Evolutionary conservation across 2,888 invertebrate species (phyloP).

Genomic region (Drosophila cognata): DNA sequence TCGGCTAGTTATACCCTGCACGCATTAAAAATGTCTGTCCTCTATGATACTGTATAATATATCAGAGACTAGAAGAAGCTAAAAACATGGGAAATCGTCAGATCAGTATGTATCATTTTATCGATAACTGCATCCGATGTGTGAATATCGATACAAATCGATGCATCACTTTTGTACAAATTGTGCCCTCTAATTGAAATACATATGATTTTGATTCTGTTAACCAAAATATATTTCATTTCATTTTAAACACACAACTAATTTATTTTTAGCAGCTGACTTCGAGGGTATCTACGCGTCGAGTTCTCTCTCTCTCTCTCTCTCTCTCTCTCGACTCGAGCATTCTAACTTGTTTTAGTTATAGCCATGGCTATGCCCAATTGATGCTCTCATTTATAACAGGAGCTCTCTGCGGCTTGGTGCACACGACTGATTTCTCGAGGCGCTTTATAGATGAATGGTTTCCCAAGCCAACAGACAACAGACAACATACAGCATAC

Average conservation of each 20-base stretch:
- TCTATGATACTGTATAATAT: background rate
- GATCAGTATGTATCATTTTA: background rate
- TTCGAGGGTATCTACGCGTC: background rate
- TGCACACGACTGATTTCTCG: conserved; percentile 50
- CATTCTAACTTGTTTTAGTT: background rate
- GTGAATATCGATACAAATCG: background rate
- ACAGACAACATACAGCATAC: conserved; percentile 7
- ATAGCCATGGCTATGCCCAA: conserved; percentile 28
- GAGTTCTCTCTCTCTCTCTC: background rate
- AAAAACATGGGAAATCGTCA: background rate
- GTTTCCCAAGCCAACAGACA: conserved; percentile 29
- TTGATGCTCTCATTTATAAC: conserved; percentile 33
- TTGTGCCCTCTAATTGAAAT: background rate
- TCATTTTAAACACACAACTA: background rate
- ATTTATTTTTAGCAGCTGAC: background rate
- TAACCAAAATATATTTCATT: too few relatives aligned
- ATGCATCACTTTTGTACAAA: background rate
- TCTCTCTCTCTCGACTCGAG: background rate
- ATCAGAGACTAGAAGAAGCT: background rate
- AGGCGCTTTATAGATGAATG: conserved; percentile 41
- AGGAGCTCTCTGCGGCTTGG: conserved; percentile 44
- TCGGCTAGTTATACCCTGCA: background rate
- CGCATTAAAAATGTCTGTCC: too few relatives aligned
- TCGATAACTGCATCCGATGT: background rate
- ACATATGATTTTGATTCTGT: background rate